Conservation (phyloP, 2,797 vertebrate genomes). For the Trachops cirrhosus region DNA sequence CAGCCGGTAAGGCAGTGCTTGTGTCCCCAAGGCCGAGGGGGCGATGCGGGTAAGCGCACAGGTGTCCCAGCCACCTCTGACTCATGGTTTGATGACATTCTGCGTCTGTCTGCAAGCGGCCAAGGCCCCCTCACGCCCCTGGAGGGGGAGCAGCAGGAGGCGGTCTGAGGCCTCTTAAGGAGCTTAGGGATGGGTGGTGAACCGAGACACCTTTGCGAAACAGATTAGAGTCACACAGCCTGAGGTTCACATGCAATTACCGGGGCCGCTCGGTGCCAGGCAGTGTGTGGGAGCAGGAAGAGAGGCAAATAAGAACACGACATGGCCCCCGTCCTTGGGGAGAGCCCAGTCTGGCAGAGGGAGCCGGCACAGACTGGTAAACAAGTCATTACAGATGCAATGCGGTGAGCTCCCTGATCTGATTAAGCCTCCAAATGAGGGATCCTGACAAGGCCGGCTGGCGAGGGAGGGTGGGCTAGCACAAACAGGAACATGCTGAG, state of each 20-base stretch:
- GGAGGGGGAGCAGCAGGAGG: not conserved
- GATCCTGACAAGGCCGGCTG: constrained; percentile 55
- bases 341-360: constrained; percentile 59
- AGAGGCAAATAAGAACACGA: not conserved
- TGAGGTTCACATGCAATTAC: not conserved
- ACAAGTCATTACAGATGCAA: constrained; percentile 69
- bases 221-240: not conserved
- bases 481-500: not conserved
- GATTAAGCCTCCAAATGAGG: constrained; percentile 64
- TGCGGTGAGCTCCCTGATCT: constrained; percentile 38
- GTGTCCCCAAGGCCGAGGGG: not conserved
- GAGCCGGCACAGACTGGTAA: constrained; percentile 59
- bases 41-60: not conserved
- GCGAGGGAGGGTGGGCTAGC: not conserved
- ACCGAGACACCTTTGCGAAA: not conserved
- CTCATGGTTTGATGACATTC: not conserved
- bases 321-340: constrained; percentile 60
- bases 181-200: not conserved
- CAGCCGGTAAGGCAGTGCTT: not conserved
- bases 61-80: not conserved
- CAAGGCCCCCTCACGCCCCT: not conserved
- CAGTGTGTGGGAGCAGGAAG: constrained; percentile 61
- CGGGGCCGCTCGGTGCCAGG: constrained; percentile 16
- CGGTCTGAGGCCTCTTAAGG: fast-evolving
- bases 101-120: not conserved